These are phyloP conservation scores for Calosoma granatense DNA, from an alignment of 1,140 invertebrate genomes.

Conservation along the genomic window DNA sequence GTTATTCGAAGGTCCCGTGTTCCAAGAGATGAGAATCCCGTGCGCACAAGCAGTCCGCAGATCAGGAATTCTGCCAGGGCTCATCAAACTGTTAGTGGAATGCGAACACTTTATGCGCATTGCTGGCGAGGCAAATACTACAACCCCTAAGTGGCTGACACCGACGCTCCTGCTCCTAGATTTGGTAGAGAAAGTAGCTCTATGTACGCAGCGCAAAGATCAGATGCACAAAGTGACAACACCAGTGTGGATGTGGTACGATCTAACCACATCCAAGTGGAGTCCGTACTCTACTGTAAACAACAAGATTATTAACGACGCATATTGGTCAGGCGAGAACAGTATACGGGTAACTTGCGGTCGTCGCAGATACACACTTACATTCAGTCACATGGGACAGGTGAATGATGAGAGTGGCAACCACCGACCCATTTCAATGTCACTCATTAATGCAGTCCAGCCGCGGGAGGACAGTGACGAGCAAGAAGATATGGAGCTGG, in stretches of 20 bases:
- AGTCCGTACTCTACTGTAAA: slow-evolving; percentile 62
- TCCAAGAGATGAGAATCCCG: slow-evolving; percentile 58
- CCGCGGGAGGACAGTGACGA: slow-evolving; percentile 21
- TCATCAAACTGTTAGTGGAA: slow-evolving; percentile 43
- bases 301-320: slow-evolving; percentile 74
- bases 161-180: slow-evolving; percentile 70
- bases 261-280: slow-evolving; percentile 73
- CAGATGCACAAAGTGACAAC: slow-evolving; percentile 57
- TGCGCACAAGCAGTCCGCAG: slow-evolving; percentile 49
- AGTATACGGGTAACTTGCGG: slow-evolving; percentile 64
- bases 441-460: slow-evolving; percentile 38
- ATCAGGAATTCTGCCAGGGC: slow-evolving; percentile 41
- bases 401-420: slow-evolving; percentile 75
- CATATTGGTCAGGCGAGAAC: slow-evolving; percentile 67
- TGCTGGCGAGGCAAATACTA: slow-evolving; percentile 25
- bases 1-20: slow-evolving; percentile 59
- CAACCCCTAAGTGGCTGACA: slow-evolving; percentile 71
- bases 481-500: slow-evolving; percentile 19
- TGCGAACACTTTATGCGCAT: slow-evolving; percentile 36
- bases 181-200: slow-evolving; percentile 68
- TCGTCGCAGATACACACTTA: slow-evolving; percentile 66
- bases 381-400: slow-evolving; percentile 76
- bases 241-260: slow-evolving; percentile 79
- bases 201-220: slow-evolving; percentile 57
- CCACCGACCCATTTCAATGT: slow-evolving; percentile 70